Conservation (phyloP, 2,113 vertebrate species). For the Ceyx melanurus region DNA sequence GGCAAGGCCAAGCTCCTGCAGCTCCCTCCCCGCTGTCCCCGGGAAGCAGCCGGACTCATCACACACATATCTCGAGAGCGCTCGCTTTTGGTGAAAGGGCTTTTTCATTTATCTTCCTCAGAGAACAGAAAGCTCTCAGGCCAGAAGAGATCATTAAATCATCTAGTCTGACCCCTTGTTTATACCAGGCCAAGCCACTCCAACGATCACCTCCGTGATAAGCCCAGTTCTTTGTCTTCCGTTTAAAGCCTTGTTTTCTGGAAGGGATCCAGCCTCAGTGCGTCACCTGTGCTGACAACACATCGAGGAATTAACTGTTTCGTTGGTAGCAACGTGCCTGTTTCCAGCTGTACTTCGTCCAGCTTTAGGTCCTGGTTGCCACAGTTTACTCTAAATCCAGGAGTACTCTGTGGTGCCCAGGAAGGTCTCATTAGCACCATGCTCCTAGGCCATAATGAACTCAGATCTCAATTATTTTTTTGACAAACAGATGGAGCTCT, state of each 20-base stretch:
- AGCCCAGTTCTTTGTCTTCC: constrained; percentile 45
- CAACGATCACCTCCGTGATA: constrained; percentile 49
- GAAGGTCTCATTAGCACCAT: neutral
- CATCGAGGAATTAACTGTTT: constrained; percentile 58
- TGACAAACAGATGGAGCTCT: neutral
- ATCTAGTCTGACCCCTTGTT: constrained; percentile 45
- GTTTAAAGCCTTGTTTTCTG: constrained; percentile 49
- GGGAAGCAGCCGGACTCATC: constrained; percentile 24
- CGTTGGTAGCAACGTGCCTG: neutral
- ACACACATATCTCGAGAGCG: constrained; percentile 37
- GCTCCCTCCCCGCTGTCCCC: neutral
- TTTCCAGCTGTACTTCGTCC: neutral
- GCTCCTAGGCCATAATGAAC: rapidly evolving
- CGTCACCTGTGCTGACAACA: constrained; percentile 25
- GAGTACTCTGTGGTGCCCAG: neutral
- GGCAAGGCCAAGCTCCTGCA: neutral
- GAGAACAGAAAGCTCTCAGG: constrained; percentile 50
- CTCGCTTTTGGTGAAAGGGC: constrained; percentile 26
- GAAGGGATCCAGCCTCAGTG: constrained; percentile 46
- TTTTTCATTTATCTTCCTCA: constrained; percentile 49
- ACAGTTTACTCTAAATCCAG: neutral
- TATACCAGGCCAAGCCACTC: constrained; percentile 47
- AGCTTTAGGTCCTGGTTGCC: neutral
- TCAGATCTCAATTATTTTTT: neutral
- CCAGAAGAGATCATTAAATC: constrained; percentile 60